These are phyloP conservation scores for Mesorhabditis spiculigera DNA, from an alignment of 2,888 invertebrate species.

Conservation along the genomic window DNA sequence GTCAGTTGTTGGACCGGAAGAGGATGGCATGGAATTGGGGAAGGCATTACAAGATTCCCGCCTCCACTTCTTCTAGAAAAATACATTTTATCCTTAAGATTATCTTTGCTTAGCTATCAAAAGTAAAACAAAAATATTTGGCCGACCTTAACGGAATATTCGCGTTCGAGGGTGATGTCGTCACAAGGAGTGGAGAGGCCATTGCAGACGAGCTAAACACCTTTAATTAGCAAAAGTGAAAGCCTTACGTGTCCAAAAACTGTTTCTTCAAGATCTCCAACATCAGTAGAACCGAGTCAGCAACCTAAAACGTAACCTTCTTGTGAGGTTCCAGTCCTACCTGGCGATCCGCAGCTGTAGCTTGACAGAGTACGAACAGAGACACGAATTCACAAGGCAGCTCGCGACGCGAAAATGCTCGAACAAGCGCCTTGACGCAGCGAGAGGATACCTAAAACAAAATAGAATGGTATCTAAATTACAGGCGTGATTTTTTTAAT, in stretches of 20 bases:
- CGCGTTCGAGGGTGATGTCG: neutral
- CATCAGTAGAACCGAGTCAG: slow-evolving; percentile 78
- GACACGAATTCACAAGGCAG: slow-evolving; percentile 82
- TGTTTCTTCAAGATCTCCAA: slow-evolving; percentile 85
- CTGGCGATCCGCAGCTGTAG: neutral
- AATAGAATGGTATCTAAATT: neutral
- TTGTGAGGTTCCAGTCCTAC: slow-evolving; percentile 78
- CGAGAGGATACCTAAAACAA: slow-evolving; percentile 78
- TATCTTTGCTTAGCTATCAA: neutral
- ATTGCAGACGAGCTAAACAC: neutral
- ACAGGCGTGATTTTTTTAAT: neutral
- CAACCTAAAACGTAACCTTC: slow-evolving; percentile 15
- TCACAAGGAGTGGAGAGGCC: slow-evolving; percentile 3
- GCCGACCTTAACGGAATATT: neutral
- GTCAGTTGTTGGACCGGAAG: slow-evolving; percentile 75
- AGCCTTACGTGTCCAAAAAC: slow-evolving; percentile 71
- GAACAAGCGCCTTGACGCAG: slow-evolving; percentile 89
- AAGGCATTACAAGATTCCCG: slow-evolving; percentile 7
- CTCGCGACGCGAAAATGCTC: slow-evolving; percentile 87
- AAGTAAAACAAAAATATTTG: no score
- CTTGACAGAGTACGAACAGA: slow-evolving; percentile 88
- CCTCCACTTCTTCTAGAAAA: slow-evolving; percentile 3
- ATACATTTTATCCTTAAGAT: neutral
- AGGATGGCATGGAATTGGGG: slow-evolving; percentile 66
- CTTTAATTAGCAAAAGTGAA: neutral